phyloP scores from a whole-genome alignment of 2,888 invertebrate species.

The Pomacea canaliculata region DNA sequence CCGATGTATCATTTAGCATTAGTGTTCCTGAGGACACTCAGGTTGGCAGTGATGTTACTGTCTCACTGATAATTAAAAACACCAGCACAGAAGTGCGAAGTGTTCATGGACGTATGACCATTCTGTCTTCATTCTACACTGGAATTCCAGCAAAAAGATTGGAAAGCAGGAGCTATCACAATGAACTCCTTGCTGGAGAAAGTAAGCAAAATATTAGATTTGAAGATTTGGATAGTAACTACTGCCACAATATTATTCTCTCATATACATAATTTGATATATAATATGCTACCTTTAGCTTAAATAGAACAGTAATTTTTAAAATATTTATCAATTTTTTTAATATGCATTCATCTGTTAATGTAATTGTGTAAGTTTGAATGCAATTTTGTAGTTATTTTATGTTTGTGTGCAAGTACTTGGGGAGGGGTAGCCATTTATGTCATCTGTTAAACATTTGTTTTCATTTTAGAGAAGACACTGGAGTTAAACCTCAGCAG shows the following conservation, averaged over 20 bases:
- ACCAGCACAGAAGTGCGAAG: slow-evolving; percentile 29
- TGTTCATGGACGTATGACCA: slow-evolving; percentile 40
- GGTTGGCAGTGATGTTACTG: slow-evolving; percentile 43
- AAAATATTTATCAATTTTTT: not conserved
- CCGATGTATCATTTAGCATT: slow-evolving; percentile 40
- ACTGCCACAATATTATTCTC: not conserved
- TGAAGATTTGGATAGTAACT: not conserved
- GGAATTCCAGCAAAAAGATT: slow-evolving; percentile 47
- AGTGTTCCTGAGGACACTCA: slow-evolving; percentile 35
- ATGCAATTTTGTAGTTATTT: too few relatives aligned
- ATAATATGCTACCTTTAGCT: too few relatives aligned
- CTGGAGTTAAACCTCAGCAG: slow-evolving; percentile 36
- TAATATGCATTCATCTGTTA: not conserved
- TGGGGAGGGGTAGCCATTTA: too few relatives aligned
- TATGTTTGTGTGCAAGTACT: too few relatives aligned
- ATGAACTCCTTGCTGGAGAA: slow-evolving; percentile 34
- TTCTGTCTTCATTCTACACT: slow-evolving; percentile 49
- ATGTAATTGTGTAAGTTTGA: slow-evolving; percentile 6
- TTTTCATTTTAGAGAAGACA: slow-evolving; percentile 35
- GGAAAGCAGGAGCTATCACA: slow-evolving; percentile 33
- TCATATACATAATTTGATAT: too few relatives aligned
- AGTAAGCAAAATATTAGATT: slow-evolving; percentile 29
- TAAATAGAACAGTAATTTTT: not conserved
- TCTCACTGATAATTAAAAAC: slow-evolving; percentile 43
- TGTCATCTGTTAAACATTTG: too few relatives aligned